These are phyloP conservation scores for Alsophila aescularia DNA, from an alignment of 2,888 invertebrate genomes.

Conservation along the genomic window DNA sequence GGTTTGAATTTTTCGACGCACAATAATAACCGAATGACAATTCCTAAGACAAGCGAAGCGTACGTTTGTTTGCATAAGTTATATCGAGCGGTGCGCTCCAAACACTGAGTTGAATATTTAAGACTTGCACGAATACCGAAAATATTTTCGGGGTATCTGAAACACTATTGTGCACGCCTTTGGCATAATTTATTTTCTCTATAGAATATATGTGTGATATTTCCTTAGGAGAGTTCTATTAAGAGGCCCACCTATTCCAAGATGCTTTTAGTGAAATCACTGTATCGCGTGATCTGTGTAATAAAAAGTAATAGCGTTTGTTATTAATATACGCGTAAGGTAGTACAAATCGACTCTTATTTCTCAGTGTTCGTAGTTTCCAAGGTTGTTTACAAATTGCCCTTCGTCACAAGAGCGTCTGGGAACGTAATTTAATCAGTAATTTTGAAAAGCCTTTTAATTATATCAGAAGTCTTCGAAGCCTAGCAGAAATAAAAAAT, in stretches of 20 bases:
- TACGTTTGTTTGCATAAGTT: slow-evolving; percentile 67
- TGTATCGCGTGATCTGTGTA: slow-evolving; percentile 67
- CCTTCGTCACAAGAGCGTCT: slow-evolving; percentile 14
- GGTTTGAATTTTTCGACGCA: slow-evolving; percentile 31
- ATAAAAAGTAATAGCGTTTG: slow-evolving; percentile 57
- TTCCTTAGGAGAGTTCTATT: slow-evolving; percentile 47
- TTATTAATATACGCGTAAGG: slow-evolving; percentile 59
- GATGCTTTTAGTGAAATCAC: slow-evolving; percentile 78
- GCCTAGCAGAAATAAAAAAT: neutral
- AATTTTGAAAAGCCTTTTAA: slow-evolving; percentile 19
- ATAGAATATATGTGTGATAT: slow-evolving; percentile 58
- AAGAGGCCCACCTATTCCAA: slow-evolving; percentile 49
- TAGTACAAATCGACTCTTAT: slow-evolving; percentile 58
- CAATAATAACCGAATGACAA: slow-evolving; percentile 44
- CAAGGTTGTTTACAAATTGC: slow-evolving; percentile 28
- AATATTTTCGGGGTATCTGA: slow-evolving; percentile 63
- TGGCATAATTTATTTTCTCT: slow-evolving; percentile 61
- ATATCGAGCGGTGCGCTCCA: slow-evolving; percentile 39
- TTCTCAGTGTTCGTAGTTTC: slow-evolving; percentile 46
- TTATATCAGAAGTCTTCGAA: slow-evolving; percentile 15
- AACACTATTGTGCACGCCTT: slow-evolving; percentile 64
- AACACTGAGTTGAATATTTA: slow-evolving; percentile 42
- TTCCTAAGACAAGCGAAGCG: slow-evolving; percentile 51
- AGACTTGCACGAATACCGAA: slow-evolving; percentile 40
- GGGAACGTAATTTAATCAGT: slow-evolving; percentile 16